phyloP scores from a whole-genome alignment of 2,113 vertebrate species.

The Etheostoma cragini region DNA sequence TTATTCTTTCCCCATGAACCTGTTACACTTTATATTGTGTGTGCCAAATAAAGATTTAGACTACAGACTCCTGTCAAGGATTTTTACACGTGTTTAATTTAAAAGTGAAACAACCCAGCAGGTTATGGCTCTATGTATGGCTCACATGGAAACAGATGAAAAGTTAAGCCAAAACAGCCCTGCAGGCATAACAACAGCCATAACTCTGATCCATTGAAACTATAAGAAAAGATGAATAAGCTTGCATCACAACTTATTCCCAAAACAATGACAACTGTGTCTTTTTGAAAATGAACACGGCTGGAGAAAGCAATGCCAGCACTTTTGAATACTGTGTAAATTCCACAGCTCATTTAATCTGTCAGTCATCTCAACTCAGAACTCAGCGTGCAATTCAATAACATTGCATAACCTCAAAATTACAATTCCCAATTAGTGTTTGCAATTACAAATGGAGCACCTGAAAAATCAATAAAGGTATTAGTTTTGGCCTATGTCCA shows the following conservation, averaged over 20 bases:
- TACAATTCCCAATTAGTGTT: slow-evolving; percentile 21
- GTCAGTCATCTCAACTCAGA: neutral
- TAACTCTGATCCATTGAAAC: slow-evolving; percentile 36
- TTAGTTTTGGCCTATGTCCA: slow-evolving; percentile 34
- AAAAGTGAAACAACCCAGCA: slow-evolving; percentile 12
- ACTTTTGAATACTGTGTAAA: neutral
- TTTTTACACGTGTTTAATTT: slow-evolving; percentile 4
- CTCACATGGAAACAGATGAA: slow-evolving; percentile 62
- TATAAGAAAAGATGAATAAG: slow-evolving; percentile 14
- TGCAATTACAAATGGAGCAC: slow-evolving; percentile 41
- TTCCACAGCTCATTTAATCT: slow-evolving; percentile 9
- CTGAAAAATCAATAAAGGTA: slow-evolving; percentile 34
- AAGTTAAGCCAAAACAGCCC: slow-evolving; percentile 48
- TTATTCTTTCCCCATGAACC: neutral
- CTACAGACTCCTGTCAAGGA: too few relatives aligned
- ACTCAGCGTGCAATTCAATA: slow-evolving; percentile 17
- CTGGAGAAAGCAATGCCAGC: neutral
- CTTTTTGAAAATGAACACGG: slow-evolving; percentile 3
- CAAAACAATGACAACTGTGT: slow-evolving; percentile 36
- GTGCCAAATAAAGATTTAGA: neutral
- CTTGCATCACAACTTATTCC: slow-evolving; percentile 9
- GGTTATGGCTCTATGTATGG: slow-evolving; percentile 13
- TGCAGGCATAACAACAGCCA: slow-evolving; percentile 41
- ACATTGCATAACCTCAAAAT: slow-evolving; percentile 29
- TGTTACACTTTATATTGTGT: neutral